Conservation (phyloP, 30 jellyfish, hydroid and myxozoan genomes). For the Hydra vulgaris region DNA sequence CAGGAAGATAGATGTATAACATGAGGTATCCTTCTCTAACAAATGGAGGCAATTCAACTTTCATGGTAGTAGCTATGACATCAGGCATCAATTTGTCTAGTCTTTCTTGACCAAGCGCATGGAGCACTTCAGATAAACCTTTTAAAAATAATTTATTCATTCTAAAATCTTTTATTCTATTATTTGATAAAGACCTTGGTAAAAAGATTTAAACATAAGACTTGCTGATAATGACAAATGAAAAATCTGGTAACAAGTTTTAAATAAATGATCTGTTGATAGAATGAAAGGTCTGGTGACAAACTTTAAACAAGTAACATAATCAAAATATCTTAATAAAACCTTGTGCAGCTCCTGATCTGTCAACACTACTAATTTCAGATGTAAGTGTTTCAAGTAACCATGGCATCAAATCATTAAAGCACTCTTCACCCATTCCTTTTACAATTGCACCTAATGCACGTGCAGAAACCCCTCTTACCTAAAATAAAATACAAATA, state of each 20-base stretch:
- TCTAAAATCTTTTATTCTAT: not conserved
- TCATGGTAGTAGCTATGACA: slow-evolving; percentile 80
- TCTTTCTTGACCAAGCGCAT: slow-evolving; percentile 80
- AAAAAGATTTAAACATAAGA: no score
- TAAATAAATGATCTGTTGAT: no score
- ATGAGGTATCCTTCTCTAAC: slow-evolving; percentile 91
- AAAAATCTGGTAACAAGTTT: no score
- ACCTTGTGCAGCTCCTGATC: slow-evolving; percentile 99
- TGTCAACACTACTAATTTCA: slow-evolving; percentile 92
- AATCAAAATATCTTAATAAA: no score
- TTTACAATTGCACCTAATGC: slow-evolving; percentile 96
- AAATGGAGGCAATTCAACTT: slow-evolving; percentile 82
- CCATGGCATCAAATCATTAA: slow-evolving; percentile 96
- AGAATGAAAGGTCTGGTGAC: no score
- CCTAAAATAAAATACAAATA: slow-evolving; percentile 23
- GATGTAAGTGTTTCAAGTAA: slow-evolving; percentile 89
- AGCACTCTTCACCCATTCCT: slow-evolving; percentile 97
- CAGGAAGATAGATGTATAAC: slow-evolving; percentile 85
- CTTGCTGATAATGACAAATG: no score
- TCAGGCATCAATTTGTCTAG: slow-evolving; percentile 95
- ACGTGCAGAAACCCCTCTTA: slow-evolving; percentile 91
- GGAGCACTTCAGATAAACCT: slow-evolving; percentile 91
- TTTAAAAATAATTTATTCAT: not conserved
- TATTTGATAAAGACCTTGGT: no score
- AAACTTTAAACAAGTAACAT: no score